Base-by-base conservation (phyloP, 2,888 invertebrate genomes). In the Eupithecia subfuscata region DNA sequence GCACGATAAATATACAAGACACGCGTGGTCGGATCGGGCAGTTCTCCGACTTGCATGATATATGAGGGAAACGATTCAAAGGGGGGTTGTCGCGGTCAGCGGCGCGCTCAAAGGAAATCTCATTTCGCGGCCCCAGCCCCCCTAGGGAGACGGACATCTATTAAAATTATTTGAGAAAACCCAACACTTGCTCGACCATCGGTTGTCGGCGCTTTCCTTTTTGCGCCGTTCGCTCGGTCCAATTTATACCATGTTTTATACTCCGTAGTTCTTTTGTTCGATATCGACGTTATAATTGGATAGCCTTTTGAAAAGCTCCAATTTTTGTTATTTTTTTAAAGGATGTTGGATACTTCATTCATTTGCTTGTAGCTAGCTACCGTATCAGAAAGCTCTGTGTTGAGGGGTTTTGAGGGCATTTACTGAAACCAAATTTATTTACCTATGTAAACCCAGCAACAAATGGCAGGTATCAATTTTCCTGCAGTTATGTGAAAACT, bases 141-240 rank as follows among this genome's bases (percentile, higher is more conserved):
- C 63, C 68, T 74, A 79, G 75, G 81, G 82, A 78, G 82, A 83
- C 86, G 89, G 90, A 92, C 91, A 91, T 90, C 91, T 93, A 93
- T 93, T 93, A 93, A 94, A 93, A 94, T 93, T 90, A 93, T 93
- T 94, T 89, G 91, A 91, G 91, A 91, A 91, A 89, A 88, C 89
- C 88, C 90, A 87, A 90, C 90, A 85, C 84, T 86, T 80, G 80
- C 68, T 34, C 74, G 75, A 45, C 70, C 48, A 69, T 68, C 80
- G 79, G 79, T 45, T 56, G 77, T 75, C 75, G 79, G 79, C 80
- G 75, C 80, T 79, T 79, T 79, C 80, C 80, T 81, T 84, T 81
- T 75, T 79, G 83, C 84, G 70, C 69, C 22, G 69, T 72, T 60
- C 71, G 48, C 48, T 65, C 84, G 80, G 84, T 86, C 84, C 84